Evolutionary conservation across 2,113 vertebrate species (phyloP), one percentile per base, ranked within the genome.

Genomic region (Beaufortia kweichowensis): DNA sequence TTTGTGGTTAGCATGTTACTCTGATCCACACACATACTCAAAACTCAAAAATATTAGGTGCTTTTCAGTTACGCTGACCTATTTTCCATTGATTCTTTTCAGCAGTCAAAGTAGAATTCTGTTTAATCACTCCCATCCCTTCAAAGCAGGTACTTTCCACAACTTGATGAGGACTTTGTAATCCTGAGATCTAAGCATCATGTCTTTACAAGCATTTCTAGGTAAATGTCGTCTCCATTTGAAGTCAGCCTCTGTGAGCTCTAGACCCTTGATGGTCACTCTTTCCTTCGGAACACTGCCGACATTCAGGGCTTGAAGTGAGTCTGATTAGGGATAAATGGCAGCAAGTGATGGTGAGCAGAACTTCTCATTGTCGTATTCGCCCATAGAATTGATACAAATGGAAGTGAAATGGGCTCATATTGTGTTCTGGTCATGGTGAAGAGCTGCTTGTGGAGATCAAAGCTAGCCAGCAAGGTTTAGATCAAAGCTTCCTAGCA

Each of bases 381-480:
- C 31, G 8, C 19, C 35, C 76, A 41, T 71, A 17, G 67, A 64
- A 48, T 56, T 70, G 66, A 78, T 68, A 62, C 79, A 76, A 81
- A 83, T 83, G 79, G 76, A 81, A 83, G 79, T 62, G 39, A 83
- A 72, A 81, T 75, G 71, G 72, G 75, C 72, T 50, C 26, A 73
- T 73, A 71, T 76, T 71, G 75, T 78, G 76, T 60, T 26, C 7
- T 68, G 31, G 74, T 65, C 65, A 26, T 64, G 69, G 33, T 39
- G 53, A 74, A 73, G 26, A 50, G 72, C 57, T 26, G 53, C 71
- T 29, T 78, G 53, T 65, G 62, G 73, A 85, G 86, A 89, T 89
- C 85, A 89, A 90, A 91, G 85, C 56, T 80, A 86, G 81, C 82
- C 86, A 79, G 68, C 79, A 71, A 84, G 85, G 79, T 86, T 76